Conservation (phyloP, 1,140 invertebrate species). For the Hestina assimilis region DNA sequence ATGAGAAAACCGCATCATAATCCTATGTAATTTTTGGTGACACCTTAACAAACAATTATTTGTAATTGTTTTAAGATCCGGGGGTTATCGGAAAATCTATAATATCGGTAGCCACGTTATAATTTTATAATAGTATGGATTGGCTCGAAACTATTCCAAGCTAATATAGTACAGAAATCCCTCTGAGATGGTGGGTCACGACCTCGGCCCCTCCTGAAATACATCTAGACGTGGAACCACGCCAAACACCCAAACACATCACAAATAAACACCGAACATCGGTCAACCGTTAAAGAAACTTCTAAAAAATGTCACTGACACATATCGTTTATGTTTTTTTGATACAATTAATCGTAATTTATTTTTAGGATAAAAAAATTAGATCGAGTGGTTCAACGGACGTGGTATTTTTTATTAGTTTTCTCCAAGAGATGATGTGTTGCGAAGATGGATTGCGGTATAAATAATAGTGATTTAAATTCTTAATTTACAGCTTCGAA, state of each 20-base stretch:
- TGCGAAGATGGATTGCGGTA: no score
- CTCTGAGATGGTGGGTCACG: constrained; percentile 43
- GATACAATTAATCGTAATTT: no score
- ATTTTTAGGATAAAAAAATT: no score
- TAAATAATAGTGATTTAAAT: no score
- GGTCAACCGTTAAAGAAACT: constrained; percentile 15
- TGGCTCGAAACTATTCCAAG: not conserved
- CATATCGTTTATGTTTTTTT: not conserved
- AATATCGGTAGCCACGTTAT: not conserved
- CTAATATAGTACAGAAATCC: not conserved
- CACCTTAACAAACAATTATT: no score
- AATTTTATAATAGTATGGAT: not conserved
- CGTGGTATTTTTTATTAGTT: no score
- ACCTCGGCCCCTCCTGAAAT: constrained; percentile 51
- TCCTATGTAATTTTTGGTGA: no score
- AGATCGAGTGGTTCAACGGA: no score
- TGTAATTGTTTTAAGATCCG: no score
- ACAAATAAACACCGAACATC: constrained; percentile 21
- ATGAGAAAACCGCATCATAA: no score
- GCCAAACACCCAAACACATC: constrained; percentile 35
- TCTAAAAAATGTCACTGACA: not conserved
- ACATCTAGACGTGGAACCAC: constrained; percentile 44
- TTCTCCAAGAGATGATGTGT: no score
- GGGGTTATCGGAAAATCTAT: no score
- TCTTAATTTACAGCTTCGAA: not conserved